Evolutionary conservation across 2,888 invertebrate species (phyloP).

Genomic region (Orgyia antiqua): DNA sequence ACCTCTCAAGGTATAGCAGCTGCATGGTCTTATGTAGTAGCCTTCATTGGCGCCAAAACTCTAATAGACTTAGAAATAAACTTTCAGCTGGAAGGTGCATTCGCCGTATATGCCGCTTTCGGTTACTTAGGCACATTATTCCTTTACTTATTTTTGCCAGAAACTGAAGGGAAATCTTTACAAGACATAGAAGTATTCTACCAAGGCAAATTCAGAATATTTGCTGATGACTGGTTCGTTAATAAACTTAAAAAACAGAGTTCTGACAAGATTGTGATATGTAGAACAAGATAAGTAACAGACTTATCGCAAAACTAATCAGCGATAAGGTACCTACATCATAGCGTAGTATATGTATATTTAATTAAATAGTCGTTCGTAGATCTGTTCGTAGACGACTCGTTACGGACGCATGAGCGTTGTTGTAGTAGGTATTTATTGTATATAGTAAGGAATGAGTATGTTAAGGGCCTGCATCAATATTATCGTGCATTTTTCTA

Average conservation of each 20-base stretch:
- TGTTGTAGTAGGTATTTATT: too few relatives aligned
- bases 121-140: constrained; percentile 67
- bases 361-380: too few relatives aligned
- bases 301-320: too few relatives aligned
- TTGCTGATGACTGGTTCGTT: constrained; percentile 64
- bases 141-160: constrained; percentile 72
- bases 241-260: constrained; percentile 45
- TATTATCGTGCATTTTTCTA: too few relatives aligned
- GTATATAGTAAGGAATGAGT: too few relatives aligned
- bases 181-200: constrained; percentile 74
- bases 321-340: too few relatives aligned
- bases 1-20: constrained; percentile 73
- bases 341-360: too few relatives aligned
- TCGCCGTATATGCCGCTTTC: constrained; percentile 65
- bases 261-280: too few relatives aligned
- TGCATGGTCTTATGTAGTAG: constrained; percentile 70
- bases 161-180: constrained; percentile 74
- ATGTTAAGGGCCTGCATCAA: too few relatives aligned
- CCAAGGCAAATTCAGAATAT: constrained; percentile 47
- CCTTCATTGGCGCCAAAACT: constrained; percentile 73
- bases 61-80: constrained; percentile 64
- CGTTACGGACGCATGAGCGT: too few relatives aligned
- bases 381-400: too few relatives aligned
- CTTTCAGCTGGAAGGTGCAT: constrained; percentile 67
- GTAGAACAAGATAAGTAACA: too few relatives aligned